Percentiles rank a stretch among this genome's conserved stretches.
Evolutionary conservation across 2,113 vertebrate species (phyloP).

Genomic region (Stomatorhinus ivindoensis): DNA sequence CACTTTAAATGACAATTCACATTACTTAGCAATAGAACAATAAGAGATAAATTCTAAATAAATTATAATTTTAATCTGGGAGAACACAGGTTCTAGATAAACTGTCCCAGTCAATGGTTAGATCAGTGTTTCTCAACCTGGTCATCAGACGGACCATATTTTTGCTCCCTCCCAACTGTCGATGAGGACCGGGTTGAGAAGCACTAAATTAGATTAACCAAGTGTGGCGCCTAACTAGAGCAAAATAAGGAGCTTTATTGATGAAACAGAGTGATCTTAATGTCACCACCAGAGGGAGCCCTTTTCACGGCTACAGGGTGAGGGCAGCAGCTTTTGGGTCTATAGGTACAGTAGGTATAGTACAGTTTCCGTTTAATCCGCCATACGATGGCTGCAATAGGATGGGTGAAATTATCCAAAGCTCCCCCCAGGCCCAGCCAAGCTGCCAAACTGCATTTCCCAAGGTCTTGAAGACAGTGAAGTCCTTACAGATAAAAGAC

Average conservation of each 20-base stretch:
- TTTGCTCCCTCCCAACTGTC: background rate
- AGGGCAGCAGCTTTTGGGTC: background rate
- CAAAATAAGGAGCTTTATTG: background rate
- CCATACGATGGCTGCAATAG: background rate
- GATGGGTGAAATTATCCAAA: background rate
- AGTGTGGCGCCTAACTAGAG: background rate
- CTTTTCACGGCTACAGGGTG: background rate
- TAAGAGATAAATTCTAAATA: background rate
- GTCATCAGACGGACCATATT: background rate
- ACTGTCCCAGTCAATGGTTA: background rate
- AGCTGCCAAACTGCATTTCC: background rate
- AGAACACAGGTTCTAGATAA: background rate
- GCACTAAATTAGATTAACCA: background rate
- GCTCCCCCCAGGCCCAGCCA: background rate
- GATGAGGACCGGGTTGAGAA: background rate
- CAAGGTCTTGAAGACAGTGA: background rate
- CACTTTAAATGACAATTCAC: background rate
- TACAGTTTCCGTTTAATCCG: background rate
- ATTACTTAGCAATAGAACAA: background rate
- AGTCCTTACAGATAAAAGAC: background rate
- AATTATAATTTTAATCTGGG: background rate
- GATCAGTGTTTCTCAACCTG: background rate
- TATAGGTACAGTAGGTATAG: background rate
- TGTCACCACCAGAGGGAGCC: conserved; percentile 17
- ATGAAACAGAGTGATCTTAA: background rate